Percentiles rank a stretch among this genome's conserved stretches.
Conservation (phyloP, 2,113 vertebrate genomes). For the Apus apus region DNA sequence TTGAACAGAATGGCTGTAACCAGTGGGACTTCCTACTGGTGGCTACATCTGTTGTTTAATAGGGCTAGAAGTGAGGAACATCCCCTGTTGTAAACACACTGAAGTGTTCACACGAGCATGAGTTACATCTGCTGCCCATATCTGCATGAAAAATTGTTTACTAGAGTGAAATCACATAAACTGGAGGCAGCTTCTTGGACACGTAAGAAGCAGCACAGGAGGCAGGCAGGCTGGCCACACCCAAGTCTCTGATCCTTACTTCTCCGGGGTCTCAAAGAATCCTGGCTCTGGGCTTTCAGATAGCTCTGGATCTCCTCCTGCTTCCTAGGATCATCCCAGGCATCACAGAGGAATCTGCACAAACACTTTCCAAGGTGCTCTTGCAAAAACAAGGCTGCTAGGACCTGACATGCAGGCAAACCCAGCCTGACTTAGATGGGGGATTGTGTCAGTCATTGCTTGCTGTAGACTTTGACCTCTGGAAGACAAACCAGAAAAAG, state of each 20-base stretch:
- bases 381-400: background rate
- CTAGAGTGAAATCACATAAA: conserved; percentile 31
- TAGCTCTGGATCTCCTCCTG: background rate
- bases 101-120: conserved; percentile 46
- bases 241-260: background rate
- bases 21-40: conserved; percentile 21
- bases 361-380: background rate
- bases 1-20: background rate
- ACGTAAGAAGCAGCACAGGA: background rate
- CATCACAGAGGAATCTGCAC: background rate
- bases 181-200: conserved; percentile 43
- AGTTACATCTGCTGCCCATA: conserved; percentile 62
- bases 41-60: conserved; percentile 1
- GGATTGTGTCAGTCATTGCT: background rate
- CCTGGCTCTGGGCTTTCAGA: background rate
- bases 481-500: conserved; percentile 49
- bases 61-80: background rate
- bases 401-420: background rate
- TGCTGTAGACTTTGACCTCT: conserved; percentile 46
- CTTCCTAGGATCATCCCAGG: background rate
- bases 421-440: background rate
- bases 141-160: conserved; percentile 65
- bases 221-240: conserved; percentile 2
- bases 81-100: conserved; percentile 30
- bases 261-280: conserved; percentile 8